Percentiles rank a stretch among this genome's conserved stretches.
Conservation (phyloP, 2,888 invertebrate genomes). For the Hyles lineata region DNA sequence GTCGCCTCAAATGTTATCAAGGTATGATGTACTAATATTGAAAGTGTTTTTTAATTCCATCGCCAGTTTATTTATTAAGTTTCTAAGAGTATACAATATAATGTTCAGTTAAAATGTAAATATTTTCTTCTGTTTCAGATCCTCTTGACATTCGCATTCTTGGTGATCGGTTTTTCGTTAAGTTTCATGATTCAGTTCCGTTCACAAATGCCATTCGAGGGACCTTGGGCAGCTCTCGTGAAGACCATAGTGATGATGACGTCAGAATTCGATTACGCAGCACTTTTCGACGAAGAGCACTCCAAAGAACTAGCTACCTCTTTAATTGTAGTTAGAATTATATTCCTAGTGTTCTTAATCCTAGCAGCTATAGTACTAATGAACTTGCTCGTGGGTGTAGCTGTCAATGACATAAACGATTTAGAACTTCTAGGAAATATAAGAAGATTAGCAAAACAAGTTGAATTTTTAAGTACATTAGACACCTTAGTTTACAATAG, state of each 20-base stretch:
- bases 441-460: slow-evolving; percentile 82
- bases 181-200: slow-evolving; percentile 85
- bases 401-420: slow-evolving; percentile 85
- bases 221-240: slow-evolving; percentile 81
- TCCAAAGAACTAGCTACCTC: slow-evolving; percentile 69
- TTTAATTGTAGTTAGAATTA: slow-evolving; percentile 73
- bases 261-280: slow-evolving; percentile 84
- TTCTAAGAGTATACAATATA: neutral
- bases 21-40: slow-evolving; percentile 54
- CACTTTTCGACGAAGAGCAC: slow-evolving; percentile 77
- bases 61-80: slow-evolving; percentile 23
- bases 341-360: slow-evolving; percentile 82
- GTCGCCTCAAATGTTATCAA: slow-evolving; percentile 84
- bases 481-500: slow-evolving; percentile 81
- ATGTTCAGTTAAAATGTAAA: neutral
- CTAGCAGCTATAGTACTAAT: slow-evolving; percentile 85
- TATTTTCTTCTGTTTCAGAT: slow-evolving; percentile 67
- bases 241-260: slow-evolving; percentile 87
- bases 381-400: slow-evolving; percentile 86
- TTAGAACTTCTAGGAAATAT: slow-evolving; percentile 84
- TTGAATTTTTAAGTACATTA: slow-evolving; percentile 80
- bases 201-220: slow-evolving; percentile 77
- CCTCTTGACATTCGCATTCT: slow-evolving; percentile 74
- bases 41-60: slow-evolving; percentile 33
- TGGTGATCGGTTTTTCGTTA: slow-evolving; percentile 83